Conservation (phyloP, 2,797 vertebrate species). For the Poeciliopsis gracilis region DNA sequence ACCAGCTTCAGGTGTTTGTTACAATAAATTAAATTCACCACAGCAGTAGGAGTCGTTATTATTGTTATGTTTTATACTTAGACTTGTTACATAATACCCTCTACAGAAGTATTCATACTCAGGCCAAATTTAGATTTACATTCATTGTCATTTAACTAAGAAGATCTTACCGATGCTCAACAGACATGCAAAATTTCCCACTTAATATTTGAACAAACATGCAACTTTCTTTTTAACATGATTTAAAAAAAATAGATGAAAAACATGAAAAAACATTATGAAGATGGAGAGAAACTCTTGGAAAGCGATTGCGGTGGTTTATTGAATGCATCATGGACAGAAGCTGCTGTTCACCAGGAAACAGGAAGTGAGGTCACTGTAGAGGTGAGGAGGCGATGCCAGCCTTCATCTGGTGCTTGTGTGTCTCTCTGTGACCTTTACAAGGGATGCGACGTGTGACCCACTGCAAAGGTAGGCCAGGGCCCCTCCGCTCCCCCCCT, state of each 20-base stretch:
- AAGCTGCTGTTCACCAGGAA: constrained; percentile 37
- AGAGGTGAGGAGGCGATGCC: constrained; percentile 57
- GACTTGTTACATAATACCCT: too few relatives aligned
- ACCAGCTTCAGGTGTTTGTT: not conserved
- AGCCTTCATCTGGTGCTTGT: constrained; percentile 90
- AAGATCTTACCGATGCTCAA: not conserved
- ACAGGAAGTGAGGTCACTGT: constrained; percentile 56
- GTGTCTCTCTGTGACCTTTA: constrained; percentile 95
- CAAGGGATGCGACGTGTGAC: constrained; percentile 98
- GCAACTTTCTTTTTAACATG: not conserved
- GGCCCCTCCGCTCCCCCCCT: constrained; percentile 5
- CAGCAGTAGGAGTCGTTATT: not conserved
- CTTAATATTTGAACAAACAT: not conserved
- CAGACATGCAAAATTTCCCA: not conserved
- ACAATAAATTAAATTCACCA: not conserved
- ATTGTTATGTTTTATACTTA: not conserved
- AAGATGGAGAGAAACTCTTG: not conserved
- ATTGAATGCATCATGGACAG: constrained; percentile 10
- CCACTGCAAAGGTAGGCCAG: constrained; percentile 99
- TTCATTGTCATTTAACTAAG: too few relatives aligned
- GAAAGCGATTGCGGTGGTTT: not conserved
- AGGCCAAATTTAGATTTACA: not conserved
- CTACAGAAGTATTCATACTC: too few relatives aligned
- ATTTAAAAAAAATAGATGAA: not conserved
- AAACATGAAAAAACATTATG: not conserved